Conservation (phyloP, 1,140 invertebrate genomes). For the Drosophila parabipectinata region DNA sequence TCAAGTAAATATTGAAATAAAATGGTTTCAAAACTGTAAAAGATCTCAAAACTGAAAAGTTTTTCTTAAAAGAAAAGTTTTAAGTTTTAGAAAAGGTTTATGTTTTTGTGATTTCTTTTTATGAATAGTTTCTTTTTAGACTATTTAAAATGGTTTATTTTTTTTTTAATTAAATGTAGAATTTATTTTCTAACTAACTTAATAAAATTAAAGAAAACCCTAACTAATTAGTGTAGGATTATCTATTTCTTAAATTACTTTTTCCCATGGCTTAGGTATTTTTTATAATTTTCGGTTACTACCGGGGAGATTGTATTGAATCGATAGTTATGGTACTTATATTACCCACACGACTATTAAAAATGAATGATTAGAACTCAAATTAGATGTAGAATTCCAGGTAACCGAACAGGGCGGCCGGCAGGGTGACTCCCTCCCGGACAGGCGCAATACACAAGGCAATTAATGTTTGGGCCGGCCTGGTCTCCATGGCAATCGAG, state of each 20-base stretch:
- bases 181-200: no score
- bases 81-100: no score
- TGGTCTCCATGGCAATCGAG: constrained; percentile 37
- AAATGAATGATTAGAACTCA: constrained; percentile 13
- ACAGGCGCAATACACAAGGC: constrained; percentile 25
- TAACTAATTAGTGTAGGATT: no score
- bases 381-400: constrained; percentile 12
- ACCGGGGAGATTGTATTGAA: neutral
- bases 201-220: no score
- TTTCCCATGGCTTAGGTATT: constrained; percentile 3
- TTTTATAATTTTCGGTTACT: constrained; percentile 2
- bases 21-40: no score
- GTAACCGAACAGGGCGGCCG: constrained; percentile 22
- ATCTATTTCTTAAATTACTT: neutral
- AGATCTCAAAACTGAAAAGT: no score
- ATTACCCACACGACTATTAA: constrained; percentile 9
- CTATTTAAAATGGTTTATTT: no score
- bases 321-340: neutral
- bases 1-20: neutral
- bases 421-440: constrained; percentile 21
- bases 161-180: no score
- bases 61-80: no score
- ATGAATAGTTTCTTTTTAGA: no score
- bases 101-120: no score
- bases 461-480: constrained; percentile 39